These are phyloP conservation scores for Leptinotarsa juncta DNA, from an alignment of 2,888 invertebrate species.

Conservation along the genomic window DNA sequence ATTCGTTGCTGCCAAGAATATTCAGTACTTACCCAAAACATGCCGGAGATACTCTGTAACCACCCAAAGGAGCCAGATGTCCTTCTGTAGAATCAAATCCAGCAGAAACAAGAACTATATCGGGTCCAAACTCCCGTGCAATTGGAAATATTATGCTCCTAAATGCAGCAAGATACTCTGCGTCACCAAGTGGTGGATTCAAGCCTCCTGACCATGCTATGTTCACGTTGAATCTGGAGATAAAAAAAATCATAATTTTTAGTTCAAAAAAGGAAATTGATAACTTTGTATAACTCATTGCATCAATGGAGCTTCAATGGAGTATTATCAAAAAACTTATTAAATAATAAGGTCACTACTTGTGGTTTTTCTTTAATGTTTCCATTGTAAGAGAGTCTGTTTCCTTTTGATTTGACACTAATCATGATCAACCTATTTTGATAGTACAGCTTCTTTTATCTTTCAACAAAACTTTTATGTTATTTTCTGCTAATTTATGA, in stretches of 20 bases:
- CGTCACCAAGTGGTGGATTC: conserved; percentile 93
- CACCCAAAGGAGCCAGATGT: conserved; percentile 95
- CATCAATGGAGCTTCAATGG: no score
- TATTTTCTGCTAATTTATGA: no score
- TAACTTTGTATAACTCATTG: no score
- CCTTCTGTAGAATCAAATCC: conserved; percentile 98
- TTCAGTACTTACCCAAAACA: conserved; percentile 83
- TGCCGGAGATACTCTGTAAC: conserved; percentile 93
- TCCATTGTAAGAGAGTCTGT: no score
- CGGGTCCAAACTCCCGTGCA: conserved; percentile 89
- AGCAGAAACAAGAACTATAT: conserved; percentile 94
- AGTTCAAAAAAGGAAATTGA: neutral
- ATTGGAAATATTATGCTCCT: conserved; percentile 95
- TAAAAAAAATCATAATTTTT: neutral
- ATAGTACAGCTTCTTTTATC: no score
- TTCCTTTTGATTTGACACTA: no score
- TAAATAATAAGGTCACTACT: no score
- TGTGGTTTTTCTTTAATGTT: no score
- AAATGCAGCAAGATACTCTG: conserved; percentile 97
- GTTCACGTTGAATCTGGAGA: conserved; percentile 81
- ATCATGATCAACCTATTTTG: no score
- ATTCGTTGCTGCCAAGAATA: neutral
- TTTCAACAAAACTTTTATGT: no score
- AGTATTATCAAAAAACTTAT: no score
- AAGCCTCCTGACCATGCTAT: conserved; percentile 94